Percentiles rank a stretch among this genome's conserved stretches.
These are phyloP conservation scores for Anas platyrhynchos DNA, from an alignment of 2,113 vertebrate genomes.

Conservation along the genomic window DNA sequence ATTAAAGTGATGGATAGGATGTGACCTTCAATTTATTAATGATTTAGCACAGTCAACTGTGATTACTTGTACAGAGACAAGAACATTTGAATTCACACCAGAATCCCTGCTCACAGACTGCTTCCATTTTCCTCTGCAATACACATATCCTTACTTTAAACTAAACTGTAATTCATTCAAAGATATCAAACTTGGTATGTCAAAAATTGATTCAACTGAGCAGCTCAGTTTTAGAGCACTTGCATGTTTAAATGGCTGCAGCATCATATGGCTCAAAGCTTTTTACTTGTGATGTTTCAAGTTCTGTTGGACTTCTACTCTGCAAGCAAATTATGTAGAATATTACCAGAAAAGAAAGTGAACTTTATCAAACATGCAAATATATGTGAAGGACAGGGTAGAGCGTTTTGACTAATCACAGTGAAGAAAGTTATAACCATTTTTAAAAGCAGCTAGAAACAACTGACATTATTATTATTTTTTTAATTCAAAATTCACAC, in stretches of 20 bases:
- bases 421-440: neutral
- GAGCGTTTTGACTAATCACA: neutral
- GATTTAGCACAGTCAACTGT: neutral
- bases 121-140: neutral
- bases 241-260: fast-evolving
- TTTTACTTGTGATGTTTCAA: neutral
- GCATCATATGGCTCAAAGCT: too few species aligned
- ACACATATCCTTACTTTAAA: neutral
- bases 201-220: neutral
- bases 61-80: neutral
- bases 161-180: neutral
- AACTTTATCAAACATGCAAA: neutral
- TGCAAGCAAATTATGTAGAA: too few species aligned
- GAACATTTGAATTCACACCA: neutral
- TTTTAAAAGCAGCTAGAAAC: neutral
- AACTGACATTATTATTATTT: neutral
- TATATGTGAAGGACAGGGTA: fast-evolving
- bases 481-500: neutral
- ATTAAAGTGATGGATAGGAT: neutral
- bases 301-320: neutral
- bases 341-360: neutral
- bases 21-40: neutral
- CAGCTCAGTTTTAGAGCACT: neutral
- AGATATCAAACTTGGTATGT: neutral
- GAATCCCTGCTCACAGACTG: neutral